These are phyloP conservation scores for Pogonomyrmex barbatus DNA, from an alignment of 1,140 invertebrate species.

Conservation along the genomic window DNA sequence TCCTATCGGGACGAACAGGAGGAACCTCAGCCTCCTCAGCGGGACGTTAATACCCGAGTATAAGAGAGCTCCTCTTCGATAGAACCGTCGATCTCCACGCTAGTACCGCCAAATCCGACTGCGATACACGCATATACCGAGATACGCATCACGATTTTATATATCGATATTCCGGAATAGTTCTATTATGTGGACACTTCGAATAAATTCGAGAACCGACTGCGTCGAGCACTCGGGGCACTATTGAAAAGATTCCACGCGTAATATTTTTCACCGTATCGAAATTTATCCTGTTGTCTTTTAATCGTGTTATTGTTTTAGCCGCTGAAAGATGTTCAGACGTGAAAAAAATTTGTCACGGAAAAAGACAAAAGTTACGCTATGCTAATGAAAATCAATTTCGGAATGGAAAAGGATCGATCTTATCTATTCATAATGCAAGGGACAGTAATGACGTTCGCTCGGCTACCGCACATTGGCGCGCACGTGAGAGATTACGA, in stretches of 20 bases:
- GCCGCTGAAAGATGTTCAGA: not conserved
- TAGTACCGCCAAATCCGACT: constrained; percentile 68
- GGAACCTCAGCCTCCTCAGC: constrained; percentile 74
- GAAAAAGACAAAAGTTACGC: not conserved
- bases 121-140: constrained; percentile 22
- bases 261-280: too few relatives aligned
- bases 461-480: constrained; percentile 8
- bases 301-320: not conserved
- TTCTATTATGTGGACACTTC: not conserved
- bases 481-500: constrained; percentile 36
- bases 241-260: too few relatives aligned
- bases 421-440: constrained; percentile 49
- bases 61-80: constrained; percentile 44
- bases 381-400: constrained; percentile 19
- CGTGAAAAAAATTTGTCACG: not conserved
- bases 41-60: constrained; percentile 70
- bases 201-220: not conserved
- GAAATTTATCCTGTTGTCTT: not conserved
- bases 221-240: too few relatives aligned
- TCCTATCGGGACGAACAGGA: constrained; percentile 50
- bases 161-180: constrained; percentile 17
- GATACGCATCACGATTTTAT: constrained; percentile 39
- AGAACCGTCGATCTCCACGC: constrained; percentile 54
- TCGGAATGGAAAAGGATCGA: constrained; percentile 47
- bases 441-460: constrained; percentile 33